Evolutionary conservation across 2,888 invertebrate species (phyloP).

Genomic region (Drosophila rubida): DNA sequence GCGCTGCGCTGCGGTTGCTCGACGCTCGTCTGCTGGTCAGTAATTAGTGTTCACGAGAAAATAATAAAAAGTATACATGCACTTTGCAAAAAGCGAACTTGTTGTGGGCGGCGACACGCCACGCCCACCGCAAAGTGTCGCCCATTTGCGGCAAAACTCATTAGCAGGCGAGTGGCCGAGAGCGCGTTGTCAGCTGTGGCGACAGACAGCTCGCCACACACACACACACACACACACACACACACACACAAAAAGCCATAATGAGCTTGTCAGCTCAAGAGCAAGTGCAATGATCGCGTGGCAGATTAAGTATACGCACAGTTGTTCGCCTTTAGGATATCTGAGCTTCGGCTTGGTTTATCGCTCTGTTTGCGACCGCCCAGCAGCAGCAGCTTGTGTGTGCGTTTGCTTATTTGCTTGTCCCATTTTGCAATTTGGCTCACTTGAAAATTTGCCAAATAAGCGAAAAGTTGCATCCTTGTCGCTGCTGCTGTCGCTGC

Average conservation of each 20-base stretch:
- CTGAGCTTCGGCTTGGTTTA: conserved; percentile 9
- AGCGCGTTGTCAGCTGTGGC: conserved; percentile 14
- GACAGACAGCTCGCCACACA: too few relatives aligned
- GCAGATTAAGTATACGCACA: neutral
- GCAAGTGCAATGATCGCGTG: too few relatives aligned
- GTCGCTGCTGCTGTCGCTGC: conserved; percentile 20
- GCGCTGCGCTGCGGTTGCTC: neutral
- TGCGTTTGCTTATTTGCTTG: conserved; percentile 65
- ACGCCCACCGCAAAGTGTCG: conserved; percentile 31
- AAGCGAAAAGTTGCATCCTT: conserved; percentile 69
- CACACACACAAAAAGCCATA: neutral
- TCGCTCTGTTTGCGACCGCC: too few relatives aligned
- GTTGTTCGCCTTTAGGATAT: conserved; percentile 5
- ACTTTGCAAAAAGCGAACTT: conserved; percentile 56
- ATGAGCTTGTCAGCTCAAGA: conserved; percentile 9
- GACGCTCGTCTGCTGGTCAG: conserved; percentile 27
- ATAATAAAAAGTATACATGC: neutral
- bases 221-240: too few relatives aligned
- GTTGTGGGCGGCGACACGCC: conserved; percentile 47
- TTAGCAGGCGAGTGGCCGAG: conserved; percentile 46
- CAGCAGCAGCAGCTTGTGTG: too few relatives aligned
- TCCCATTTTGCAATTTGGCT: conserved; percentile 61
- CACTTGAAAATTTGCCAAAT: conserved; percentile 78
- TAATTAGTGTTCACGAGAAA: conserved; percentile 60
- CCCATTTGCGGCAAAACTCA: conserved; percentile 71